phyloP scores from a whole-genome alignment of 2,888 invertebrate species.

The Argynnis bischoffii region DNA sequence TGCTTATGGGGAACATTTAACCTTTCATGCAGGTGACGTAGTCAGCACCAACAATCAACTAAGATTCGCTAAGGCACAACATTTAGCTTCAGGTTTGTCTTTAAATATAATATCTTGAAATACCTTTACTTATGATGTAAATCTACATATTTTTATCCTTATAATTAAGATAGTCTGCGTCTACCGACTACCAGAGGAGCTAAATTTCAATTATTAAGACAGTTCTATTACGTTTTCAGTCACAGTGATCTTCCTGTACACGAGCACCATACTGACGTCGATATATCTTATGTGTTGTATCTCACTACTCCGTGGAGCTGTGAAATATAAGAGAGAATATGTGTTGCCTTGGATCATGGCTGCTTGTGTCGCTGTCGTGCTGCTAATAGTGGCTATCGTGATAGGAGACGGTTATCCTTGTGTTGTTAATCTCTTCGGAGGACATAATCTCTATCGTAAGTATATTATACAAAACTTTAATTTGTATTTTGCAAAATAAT shows the following conservation, averaged over 20 bases:
- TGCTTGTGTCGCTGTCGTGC: conserved; percentile 64
- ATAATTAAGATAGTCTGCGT: too few relatives aligned
- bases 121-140: too few relatives aligned
- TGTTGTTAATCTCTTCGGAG: conserved; percentile 69
- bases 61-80: conserved; percentile 76
- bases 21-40: conserved; percentile 67
- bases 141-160: too few relatives aligned
- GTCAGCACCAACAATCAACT: conserved; percentile 75
- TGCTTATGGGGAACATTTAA: conserved; percentile 60
- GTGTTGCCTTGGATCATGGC: conserved; percentile 75
- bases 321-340: conserved; percentile 73
- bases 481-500: too few relatives aligned
- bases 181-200: too few relatives aligned
- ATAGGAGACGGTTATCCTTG: conserved; percentile 69
- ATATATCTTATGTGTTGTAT: conserved; percentile 77
- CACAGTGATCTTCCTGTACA: conserved; percentile 74
- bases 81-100: conserved; percentile 70
- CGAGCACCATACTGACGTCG: conserved; percentile 70
- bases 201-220: too few relatives aligned
- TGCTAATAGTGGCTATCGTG: conserved; percentile 61
- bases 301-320: conserved; percentile 73
- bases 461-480: conserved; percentile 30
- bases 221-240: conserved; percentile 50
- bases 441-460: conserved; percentile 75
- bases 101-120: too few relatives aligned